Conservation (phyloP, 1,140 invertebrate genomes). For the Dinoponera quadriceps region DNA sequence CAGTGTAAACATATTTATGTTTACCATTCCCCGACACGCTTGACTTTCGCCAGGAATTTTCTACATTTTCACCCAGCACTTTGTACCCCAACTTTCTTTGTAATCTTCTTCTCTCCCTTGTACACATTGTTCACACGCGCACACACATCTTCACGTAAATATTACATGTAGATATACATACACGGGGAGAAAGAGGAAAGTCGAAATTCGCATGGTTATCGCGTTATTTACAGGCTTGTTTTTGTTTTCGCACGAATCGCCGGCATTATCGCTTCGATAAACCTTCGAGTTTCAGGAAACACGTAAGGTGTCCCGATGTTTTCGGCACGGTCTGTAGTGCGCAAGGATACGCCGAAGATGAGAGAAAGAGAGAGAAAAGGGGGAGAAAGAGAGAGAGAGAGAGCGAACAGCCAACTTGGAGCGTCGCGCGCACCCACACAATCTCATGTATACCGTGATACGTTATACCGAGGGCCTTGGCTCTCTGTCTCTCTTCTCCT, state of each 20-base stretch:
- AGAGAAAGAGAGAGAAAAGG: not conserved
- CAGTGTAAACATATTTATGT: no score
- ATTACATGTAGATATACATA: not conserved
- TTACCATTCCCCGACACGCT: no score
- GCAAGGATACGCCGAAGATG: conserved; percentile 63
- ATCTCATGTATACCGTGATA: conserved; percentile 33
- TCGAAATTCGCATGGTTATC: conserved; percentile 12
- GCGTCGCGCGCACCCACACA: conserved; percentile 53
- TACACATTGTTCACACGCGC: not conserved
- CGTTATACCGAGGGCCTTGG: conserved; percentile 73
- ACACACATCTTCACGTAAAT: not conserved
- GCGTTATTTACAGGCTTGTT: conserved; percentile 57
- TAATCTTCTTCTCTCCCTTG: no score
- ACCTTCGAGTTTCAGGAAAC: conserved; percentile 51
- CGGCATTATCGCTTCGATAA: conserved; percentile 61
- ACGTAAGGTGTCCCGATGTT: conserved; percentile 69
- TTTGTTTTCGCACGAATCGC: conserved; percentile 25
- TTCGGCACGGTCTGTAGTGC: conserved; percentile 66
- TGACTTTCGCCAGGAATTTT: no score
- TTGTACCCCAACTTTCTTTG: no score
- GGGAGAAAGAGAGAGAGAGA: conserved; percentile 23
- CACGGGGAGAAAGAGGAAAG: conserved; percentile 15
- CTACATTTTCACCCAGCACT: no score
- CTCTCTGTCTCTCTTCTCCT: conserved; percentile 70
- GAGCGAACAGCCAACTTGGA: conserved; percentile 3